A percentile compares a stretch with the other conserved stretches of the same genome.
Evolutionary conservation across 64 coral and sea anemone species (phyloP).

Genomic region (Pocillopora verrucosa): DNA sequence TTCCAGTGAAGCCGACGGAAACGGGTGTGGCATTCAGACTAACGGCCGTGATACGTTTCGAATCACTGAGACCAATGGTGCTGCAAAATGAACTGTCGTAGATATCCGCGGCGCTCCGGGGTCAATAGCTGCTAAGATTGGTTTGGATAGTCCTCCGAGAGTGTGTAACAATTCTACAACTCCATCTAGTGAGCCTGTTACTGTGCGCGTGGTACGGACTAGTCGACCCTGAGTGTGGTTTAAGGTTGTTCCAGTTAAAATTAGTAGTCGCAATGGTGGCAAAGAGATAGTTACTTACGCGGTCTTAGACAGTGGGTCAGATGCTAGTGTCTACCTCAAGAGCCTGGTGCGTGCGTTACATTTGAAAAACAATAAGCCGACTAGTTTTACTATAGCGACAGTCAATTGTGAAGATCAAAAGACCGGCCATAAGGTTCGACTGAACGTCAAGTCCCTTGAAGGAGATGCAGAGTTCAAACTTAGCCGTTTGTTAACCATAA

Average conservation of each 20-base stretch:
- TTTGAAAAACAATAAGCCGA: not conserved
- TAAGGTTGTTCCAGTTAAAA: conserved; percentile 68
- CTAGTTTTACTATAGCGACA: conserved; percentile 31
- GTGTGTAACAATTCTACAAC: not conserved
- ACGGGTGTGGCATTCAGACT: not conserved
- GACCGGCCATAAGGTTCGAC: conserved; percentile 9
- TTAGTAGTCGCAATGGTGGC: conserved; percentile 7
- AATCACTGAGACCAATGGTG: not conserved
- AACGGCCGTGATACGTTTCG: not conserved
- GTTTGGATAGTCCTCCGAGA: not conserved
- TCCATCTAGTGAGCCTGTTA: not conserved
- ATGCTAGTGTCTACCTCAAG: conserved; percentile 22
- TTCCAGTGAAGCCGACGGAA: not conserved
- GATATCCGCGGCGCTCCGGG: not conserved
- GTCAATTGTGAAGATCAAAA: conserved; percentile 38
- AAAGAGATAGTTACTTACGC: conserved; percentile 49
- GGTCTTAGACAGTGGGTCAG: conserved; percentile 52
- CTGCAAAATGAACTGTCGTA: not conserved
- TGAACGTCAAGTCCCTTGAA: conserved; percentile 42
- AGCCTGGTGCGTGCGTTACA: conserved; percentile 10
- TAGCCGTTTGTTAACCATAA: conserved; percentile 42
- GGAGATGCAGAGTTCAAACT: conserved; percentile 31
- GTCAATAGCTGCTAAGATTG: not conserved
- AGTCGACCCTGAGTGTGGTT: not conserved
- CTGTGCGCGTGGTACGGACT: too few species aligned